Base-by-base conservation (phyloP, 2,888 invertebrate genomes). In the Agriopis aurantiaria region DNA sequence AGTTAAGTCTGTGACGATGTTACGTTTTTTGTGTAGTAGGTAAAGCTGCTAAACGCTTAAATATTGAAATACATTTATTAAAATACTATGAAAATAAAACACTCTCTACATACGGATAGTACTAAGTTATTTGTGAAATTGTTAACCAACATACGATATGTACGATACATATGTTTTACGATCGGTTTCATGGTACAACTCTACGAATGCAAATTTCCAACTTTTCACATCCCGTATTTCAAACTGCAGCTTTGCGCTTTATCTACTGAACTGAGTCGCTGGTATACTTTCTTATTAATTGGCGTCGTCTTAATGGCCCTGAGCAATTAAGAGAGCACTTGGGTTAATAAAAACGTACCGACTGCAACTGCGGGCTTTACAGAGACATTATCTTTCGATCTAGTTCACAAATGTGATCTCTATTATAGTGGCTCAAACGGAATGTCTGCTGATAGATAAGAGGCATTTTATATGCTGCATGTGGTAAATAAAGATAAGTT, bases 321-420 rank as follows among this genome's bases (percentile, higher is more conserved):
- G 68, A 70, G 66, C 70, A 76, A 78, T 78, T 77, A 75, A 72
- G 56, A 59, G 73, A 74, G 67, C 67, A 73, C 68, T 72, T 61
- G 68, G 71, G 70, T 73, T 76, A 76, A 76, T 78, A 76, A 76
- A 77, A 75, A 65, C 56, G 70, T 69, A 68, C 23, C 52, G 11
- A 52, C 63, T 65, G 68, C 68, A 66, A 63, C 55, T 53, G 69
- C 56, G 46, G 57, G 46, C 48, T 46, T 69, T 59, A 49, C 58
- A 8, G 33, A 58, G 63, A 57, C 69, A 65, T 75, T 75, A 75
- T 70, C 68, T 73, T 58, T 45, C 53, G 65, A 72, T 73, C 72
- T 64, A 67, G 43, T 53, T n/a, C 57, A 57, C 12, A 9, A 52
- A 55, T 49, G 46, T 56, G 51, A n/a, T n/a, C 53, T 66, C 53